These are phyloP conservation scores for Camarhynchus parvulus DNA, from an alignment of 2,113 vertebrate species.

Conservation along the genomic window DNA sequence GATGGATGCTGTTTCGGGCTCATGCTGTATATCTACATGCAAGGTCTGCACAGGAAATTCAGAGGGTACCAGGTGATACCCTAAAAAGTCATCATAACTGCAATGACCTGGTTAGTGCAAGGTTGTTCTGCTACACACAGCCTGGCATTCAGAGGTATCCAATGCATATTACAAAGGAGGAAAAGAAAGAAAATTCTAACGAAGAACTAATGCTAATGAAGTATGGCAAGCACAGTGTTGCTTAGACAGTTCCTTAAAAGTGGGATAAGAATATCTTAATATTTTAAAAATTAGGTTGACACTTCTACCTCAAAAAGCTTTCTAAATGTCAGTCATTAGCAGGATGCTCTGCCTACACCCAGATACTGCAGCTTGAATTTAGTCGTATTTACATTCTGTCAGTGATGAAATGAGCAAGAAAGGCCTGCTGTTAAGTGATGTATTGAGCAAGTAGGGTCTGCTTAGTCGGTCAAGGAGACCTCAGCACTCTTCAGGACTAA, in stretches of 20 bases:
- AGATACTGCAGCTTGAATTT: neutral
- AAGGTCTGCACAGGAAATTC: neutral
- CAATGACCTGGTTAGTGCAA: neutral
- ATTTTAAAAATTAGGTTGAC: neutral
- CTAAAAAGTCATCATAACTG: neutral
- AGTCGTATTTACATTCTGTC: neutral
- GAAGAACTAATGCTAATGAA: neutral
- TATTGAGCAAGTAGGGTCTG: neutral
- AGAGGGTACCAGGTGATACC: neutral
- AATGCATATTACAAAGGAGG: neutral
- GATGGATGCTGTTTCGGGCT: neutral
- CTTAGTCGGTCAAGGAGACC: too few relatives aligned
- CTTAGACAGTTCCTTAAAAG: neutral
- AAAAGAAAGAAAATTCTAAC: neutral
- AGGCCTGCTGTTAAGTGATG: neutral
- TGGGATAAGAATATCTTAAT: neutral
- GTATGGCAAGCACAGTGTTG: neutral
- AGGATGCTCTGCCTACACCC: neutral
- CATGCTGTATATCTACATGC: neutral
- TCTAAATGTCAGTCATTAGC: neutral
- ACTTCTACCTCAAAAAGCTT: neutral
- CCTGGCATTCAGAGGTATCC: neutral
- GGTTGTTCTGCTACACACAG: neutral
- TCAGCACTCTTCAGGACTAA: neutral
- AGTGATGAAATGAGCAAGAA: neutral